Evolutionary conservation across 92 coral and sea anemone genomes (phyloP).

Genomic region (Siderastrea siderea): DNA sequence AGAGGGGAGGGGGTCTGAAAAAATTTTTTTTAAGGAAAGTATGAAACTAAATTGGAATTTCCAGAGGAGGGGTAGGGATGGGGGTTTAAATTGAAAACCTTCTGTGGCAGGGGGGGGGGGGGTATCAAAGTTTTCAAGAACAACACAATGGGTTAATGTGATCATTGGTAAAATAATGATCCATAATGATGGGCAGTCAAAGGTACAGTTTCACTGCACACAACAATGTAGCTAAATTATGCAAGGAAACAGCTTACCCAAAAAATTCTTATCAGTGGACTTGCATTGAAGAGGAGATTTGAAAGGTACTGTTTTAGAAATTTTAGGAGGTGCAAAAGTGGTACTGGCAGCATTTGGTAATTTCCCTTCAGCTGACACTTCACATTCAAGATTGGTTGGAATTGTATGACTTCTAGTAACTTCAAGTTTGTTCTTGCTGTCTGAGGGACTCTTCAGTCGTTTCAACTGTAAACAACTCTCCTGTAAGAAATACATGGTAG

Average conservation of each 20-base stretch:
- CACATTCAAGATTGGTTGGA: not conserved
- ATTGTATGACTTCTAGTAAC: not conserved
- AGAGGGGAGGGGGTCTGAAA: no score
- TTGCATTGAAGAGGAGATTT: slow-evolving; percentile 14
- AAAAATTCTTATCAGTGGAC: not conserved
- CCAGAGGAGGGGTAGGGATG: no score
- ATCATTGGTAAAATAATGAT: no score
- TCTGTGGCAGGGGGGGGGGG: no score
- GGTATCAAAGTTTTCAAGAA: no score
- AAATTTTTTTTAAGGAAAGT: no score
- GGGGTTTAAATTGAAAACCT: no score
- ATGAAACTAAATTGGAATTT: no score
- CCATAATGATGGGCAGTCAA: no score
- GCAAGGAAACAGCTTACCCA: slow-evolving; percentile 8
- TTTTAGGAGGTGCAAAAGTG: not conserved
- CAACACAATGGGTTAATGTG: no score
- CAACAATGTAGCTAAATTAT: no score
- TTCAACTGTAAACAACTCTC: not conserved
- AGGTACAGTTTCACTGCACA: no score
- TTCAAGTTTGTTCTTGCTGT: not conserved
- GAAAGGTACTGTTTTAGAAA: slow-evolving; percentile 1
- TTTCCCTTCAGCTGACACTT: not conserved
- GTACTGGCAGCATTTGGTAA: not conserved
- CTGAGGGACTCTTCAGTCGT: not conserved
- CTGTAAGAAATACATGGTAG: not conserved